Percentiles rank a stretch among this genome's conserved stretches.
These are phyloP conservation scores for Hoplodrina ambigua DNA, from an alignment of 2,888 invertebrate species.

Conservation along the genomic window DNA sequence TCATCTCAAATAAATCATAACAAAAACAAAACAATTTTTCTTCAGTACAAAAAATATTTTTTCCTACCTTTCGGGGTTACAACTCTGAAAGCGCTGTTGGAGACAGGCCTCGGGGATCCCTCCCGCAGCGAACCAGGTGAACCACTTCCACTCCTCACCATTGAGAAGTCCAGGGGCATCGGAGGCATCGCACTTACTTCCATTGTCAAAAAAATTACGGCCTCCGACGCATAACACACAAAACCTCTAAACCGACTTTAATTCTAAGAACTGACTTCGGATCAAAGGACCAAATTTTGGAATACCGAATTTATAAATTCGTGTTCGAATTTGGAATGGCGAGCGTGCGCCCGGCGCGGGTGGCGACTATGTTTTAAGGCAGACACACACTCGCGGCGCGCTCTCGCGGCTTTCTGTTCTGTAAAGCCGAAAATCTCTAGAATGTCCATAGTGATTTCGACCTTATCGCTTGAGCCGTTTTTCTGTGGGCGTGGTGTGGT, in stretches of 20 bases:
- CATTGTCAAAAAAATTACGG: conserved; percentile 81
- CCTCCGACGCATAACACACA: conserved; percentile 72
- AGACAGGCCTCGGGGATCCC: conserved; percentile 83
- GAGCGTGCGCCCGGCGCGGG: conserved; percentile 85
- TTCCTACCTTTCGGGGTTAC: conserved; percentile 92
- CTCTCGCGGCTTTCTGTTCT: conserved; percentile 78
- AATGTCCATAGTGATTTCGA: conserved; percentile 85
- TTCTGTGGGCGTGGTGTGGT: conserved; percentile 81
- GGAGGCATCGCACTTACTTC: conserved; percentile 91
- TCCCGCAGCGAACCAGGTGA: conserved; percentile 81
- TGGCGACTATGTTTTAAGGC: conserved; percentile 85
- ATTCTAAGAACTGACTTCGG: conserved; percentile 47
- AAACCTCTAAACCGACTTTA: conserved; percentile 55
- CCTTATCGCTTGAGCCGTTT: conserved; percentile 82
- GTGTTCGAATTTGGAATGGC: conserved; percentile 72
- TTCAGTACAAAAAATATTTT: neutral
- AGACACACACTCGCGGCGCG: conserved; percentile 77
- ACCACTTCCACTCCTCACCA: conserved; percentile 86
- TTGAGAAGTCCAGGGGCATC: conserved; percentile 93
- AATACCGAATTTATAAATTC: conserved; percentile 68
- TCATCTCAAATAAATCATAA: conserved; percentile 28
- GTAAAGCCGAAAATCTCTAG: conserved; percentile 86
- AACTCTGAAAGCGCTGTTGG: conserved; percentile 92
- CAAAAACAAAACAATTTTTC: conserved; percentile 44
- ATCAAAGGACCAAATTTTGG: conserved; percentile 46